Evolutionary conservation across 2,113 vertebrate genomes (phyloP).

Genomic region (Lepidothrix coronata): DNA sequence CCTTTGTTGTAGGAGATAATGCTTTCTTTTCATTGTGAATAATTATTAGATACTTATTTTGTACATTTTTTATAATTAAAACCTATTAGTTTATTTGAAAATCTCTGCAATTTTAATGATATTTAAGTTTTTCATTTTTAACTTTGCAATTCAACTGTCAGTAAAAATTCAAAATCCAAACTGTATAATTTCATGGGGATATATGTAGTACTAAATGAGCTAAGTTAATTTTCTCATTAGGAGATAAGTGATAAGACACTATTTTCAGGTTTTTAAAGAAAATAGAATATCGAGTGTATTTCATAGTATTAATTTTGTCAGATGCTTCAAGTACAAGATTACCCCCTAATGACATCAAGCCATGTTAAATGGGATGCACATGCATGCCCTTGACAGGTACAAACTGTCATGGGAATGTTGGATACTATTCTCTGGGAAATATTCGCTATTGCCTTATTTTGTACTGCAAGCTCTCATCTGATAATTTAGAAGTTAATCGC

Average conservation of each 20-base stretch:
- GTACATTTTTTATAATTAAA: neutral
- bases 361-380: neutral
- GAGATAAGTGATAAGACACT: neutral
- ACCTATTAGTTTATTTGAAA: neutral
- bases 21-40: neutral
- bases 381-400: neutral
- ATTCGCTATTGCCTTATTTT: neutral
- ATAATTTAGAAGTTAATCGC: neutral
- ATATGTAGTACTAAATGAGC: neutral
- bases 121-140: neutral
- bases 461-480: neutral
- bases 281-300: neutral
- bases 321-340: neutral
- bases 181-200: neutral
- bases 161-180: neutral
- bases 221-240: neutral
- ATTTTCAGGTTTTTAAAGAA: neutral
- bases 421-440: neutral
- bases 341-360: accelerated
- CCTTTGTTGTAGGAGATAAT: neutral
- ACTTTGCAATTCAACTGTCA: neutral
- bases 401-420: neutral
- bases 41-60: neutral
- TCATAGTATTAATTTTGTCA: neutral
- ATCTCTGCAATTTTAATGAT: neutral